Evolutionary conservation across 2,113 vertebrate genomes (phyloP), one percentile per base, ranked within the genome.

Genomic region (Bubo blakistoni): DNA sequence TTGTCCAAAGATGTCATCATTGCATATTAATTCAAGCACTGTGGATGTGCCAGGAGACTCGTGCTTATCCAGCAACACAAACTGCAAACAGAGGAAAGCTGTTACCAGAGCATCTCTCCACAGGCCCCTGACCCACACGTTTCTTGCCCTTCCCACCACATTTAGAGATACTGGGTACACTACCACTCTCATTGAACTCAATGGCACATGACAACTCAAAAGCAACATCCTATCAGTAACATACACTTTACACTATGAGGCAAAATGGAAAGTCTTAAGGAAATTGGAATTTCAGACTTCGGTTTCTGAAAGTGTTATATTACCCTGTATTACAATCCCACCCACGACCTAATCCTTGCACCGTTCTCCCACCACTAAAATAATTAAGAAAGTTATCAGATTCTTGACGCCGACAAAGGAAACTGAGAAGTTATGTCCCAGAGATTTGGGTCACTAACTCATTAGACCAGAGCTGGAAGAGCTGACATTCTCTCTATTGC

Each of bases 1-100:
- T 92, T 58, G 91, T 87, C 93, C 96, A 95, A 96, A 84, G 82
- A 94, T 85, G 65, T 93, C 96, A 96, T 94, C 94, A 87, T 71
- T 94, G 86, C 16, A 11, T 59, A 26, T 70, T 61, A 66, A 72
- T 65, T 65, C 46, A 44, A 96, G 91, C 67, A 54, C 54, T 72
- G 58, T 54, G 91, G 91, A 90, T 93, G 91, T 90, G 51, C 82
- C 92, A 94, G 90, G 88, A 91, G 66, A 90, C 79, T 93, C 2
- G 3, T 62, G 84, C 79, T 88, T 51, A 81, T 82, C 84, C 82
- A 95, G 88, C 69, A 90, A 63, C 69, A 78, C 78, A 84, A 95
- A 94, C 54, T 84, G 77, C 69, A 95, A 89, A 91, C 61, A 92
- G 81, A 83, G 34, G 84, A 86, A 67, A 40, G 81, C 34, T 84